These are phyloP conservation scores for Lepetodrilus schrolli DNA, from an alignment of 2,888 invertebrate genomes.

Conservation along the genomic window DNA sequence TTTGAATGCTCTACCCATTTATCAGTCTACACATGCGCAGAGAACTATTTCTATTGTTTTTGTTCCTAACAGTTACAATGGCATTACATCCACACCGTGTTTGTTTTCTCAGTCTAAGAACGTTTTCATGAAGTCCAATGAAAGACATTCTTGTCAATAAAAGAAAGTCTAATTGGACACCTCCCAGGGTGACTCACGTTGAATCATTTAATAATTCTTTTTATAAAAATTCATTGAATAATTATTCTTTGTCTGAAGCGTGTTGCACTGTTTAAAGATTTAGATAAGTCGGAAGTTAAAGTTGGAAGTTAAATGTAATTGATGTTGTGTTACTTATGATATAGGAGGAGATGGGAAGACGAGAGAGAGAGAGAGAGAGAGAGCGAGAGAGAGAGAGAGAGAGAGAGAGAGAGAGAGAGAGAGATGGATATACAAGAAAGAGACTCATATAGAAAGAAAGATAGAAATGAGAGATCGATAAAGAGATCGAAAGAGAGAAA, in stretches of 20 bases:
- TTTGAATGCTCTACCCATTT: too few species aligned
- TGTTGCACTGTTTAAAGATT: background rate
- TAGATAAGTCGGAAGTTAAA: too few species aligned
- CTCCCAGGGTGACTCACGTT: conserved; percentile 4
- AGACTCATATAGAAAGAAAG: conserved; percentile 11
- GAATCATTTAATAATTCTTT: conserved; percentile 10
- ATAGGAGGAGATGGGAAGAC: background rate
- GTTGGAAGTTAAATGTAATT: too few species aligned
- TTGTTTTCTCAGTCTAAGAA: background rate
- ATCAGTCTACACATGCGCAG: too few species aligned
- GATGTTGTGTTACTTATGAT: too few species aligned
- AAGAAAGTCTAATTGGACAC: conserved; percentile 8
- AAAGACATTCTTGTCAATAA: conserved; percentile 7
- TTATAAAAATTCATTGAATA: too few species aligned
- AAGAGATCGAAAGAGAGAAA: background rate
- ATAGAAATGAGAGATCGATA: background rate
- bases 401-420: background rate
- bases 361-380: conserved; percentile 4
- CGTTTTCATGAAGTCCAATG: background rate
- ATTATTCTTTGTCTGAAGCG: background rate
- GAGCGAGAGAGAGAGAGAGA: background rate
- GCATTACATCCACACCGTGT: background rate
- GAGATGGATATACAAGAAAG: conserved; percentile 22
- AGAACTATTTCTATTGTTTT: too few species aligned
- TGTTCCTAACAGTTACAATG: too few species aligned